These are phyloP conservation scores for Lemur catta DNA, from an alignment of 2,797 vertebrate species.

Conservation along the genomic window DNA sequence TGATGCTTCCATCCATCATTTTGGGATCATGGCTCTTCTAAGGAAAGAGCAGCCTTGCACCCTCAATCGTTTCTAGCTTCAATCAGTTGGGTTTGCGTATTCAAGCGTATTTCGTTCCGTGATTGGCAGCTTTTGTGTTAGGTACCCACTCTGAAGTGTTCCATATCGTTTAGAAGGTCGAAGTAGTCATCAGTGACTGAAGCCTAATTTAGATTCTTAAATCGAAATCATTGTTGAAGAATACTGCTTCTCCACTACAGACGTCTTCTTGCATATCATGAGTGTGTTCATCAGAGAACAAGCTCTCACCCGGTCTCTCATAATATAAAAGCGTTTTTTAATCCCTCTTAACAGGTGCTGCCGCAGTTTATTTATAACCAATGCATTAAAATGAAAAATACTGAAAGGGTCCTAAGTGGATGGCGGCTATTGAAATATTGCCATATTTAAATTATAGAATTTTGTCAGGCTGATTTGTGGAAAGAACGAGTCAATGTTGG, in stretches of 20 bases:
- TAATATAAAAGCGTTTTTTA: constrained; percentile 67
- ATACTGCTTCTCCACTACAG: constrained; percentile 34
- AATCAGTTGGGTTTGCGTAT: not conserved
- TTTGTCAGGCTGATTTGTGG: constrained; percentile 62
- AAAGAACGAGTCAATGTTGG: constrained; percentile 37
- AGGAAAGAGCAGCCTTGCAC: not conserved
- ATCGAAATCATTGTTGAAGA: constrained; percentile 63
- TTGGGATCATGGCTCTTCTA: not conserved
- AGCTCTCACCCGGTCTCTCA: constrained; percentile 66
- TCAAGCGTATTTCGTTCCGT: not conserved
- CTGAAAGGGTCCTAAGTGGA: constrained; percentile 65
- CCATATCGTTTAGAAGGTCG: constrained; percentile 60
- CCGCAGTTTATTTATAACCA: constrained; percentile 78
- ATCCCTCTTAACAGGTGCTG: constrained; percentile 75
- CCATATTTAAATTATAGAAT: constrained; percentile 54
- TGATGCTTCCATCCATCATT: not conserved
- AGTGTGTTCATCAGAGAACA: constrained; percentile 62
- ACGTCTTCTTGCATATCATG: constrained; percentile 50
- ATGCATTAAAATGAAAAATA: constrained; percentile 78
- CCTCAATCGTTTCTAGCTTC: not conserved
- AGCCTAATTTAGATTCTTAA: constrained; percentile 69
- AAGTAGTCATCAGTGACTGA: constrained; percentile 67
- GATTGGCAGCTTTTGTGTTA: constrained; percentile 57
- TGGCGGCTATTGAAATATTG: constrained; percentile 66
- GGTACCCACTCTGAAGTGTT: constrained; percentile 43